These are phyloP conservation scores for Oryzias woworae DNA, from an alignment of 2,113 vertebrate species.

Conservation along the genomic window DNA sequence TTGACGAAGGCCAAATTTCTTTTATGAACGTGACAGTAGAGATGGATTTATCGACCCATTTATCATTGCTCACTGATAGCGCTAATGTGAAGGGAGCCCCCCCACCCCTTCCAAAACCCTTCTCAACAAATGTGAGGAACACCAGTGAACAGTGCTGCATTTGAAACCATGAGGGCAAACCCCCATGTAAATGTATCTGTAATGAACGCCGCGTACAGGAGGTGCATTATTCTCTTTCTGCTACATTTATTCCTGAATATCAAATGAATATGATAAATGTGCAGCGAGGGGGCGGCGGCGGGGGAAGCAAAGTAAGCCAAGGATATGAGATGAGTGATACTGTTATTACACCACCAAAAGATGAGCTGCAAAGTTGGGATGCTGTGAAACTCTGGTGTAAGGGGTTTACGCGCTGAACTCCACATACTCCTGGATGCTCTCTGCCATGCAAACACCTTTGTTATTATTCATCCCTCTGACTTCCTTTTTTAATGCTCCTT, in stretches of 20 bases:
- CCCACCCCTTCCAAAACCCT: neutral
- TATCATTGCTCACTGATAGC: conserved; percentile 65
- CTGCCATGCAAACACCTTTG: conserved; percentile 27
- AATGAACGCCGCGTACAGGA: conserved; percentile 76
- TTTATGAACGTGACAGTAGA: conserved; percentile 67
- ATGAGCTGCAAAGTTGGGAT: conserved; percentile 66
- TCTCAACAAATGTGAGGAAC: conserved; percentile 63
- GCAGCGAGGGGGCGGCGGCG: conserved; percentile 46
- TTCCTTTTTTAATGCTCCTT: no score
- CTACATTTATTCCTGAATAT: conserved; percentile 84
- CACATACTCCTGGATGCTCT: conserved; percentile 15
- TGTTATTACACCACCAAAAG: conserved; percentile 58
- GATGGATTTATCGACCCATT: conserved; percentile 68
- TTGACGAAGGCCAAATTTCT: conserved; percentile 71
- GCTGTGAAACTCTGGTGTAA: conserved; percentile 29
- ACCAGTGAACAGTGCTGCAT: conserved; percentile 62
- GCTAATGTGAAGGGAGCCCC: conserved; percentile 56
- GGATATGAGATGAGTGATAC: conserved; percentile 69
- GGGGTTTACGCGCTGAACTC: conserved; percentile 10
- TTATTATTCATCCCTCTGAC: conserved; percentile 38
- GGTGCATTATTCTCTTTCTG: conserved; percentile 80
- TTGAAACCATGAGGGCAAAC: conserved; percentile 65
- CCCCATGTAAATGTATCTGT: conserved; percentile 78
- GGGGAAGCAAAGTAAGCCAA: conserved; percentile 57
- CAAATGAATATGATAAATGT: conserved; percentile 82